Evolutionary conservation across 2,888 invertebrate species (phyloP).

Genomic region (Hemistola chrysoprasaria): DNA sequence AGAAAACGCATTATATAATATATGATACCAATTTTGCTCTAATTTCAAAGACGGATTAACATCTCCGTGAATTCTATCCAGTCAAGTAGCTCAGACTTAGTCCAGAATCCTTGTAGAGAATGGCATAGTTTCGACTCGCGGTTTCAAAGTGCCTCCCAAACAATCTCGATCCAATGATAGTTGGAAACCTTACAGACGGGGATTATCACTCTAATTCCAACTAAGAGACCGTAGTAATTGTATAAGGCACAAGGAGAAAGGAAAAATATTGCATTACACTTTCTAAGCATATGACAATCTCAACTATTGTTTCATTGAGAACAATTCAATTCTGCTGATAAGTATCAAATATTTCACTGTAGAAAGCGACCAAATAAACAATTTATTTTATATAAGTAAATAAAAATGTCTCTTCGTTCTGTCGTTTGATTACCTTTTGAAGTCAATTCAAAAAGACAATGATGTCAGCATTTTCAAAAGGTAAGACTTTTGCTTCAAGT

Average conservation of each 20-base stretch:
- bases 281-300: conserved; percentile 22
- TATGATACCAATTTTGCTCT: no score
- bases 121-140: conserved; percentile 22
- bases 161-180: conserved; percentile 11
- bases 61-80: conserved; percentile 13
- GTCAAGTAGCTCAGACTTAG: conserved; percentile 19
- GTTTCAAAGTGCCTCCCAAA: conserved; percentile 17
- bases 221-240: conserved; percentile 12
- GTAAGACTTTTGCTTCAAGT: conserved; percentile 2
- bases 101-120: conserved; percentile 16
- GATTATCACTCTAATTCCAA: conserved; percentile 12
- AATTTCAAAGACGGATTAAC: conserved; percentile 3
- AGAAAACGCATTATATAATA: no score
- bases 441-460: no score
- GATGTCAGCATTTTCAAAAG: no score
- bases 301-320: conserved; percentile 22
- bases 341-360: conserved; percentile 16
- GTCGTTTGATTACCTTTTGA: no score
- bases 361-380: conserved; percentile 14
- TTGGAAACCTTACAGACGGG: conserved; percentile 4
- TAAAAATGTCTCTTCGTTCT: no score
- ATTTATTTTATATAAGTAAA: no score
- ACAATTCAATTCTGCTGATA: conserved; percentile 12
- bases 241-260: conserved; percentile 39
- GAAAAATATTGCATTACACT: conserved; percentile 40